Percentiles rank a stretch among this genome's conserved stretches.
Conservation (phyloP, 1,140 invertebrate genomes). For the Anadara kagoshimensis region DNA sequence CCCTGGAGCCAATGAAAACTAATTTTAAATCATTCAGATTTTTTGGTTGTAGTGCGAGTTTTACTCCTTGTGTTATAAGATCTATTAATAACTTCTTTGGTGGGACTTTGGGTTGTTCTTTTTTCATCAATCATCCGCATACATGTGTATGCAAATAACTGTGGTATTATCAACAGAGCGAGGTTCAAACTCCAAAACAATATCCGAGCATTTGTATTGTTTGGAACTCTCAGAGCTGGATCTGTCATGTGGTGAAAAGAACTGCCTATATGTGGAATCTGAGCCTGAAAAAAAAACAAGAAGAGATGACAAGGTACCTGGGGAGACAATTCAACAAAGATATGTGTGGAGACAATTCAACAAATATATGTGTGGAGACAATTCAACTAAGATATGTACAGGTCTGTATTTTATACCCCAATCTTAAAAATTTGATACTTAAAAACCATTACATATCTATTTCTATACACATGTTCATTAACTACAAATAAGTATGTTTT, state of each 20-base stretch:
- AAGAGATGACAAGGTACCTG: neutral
- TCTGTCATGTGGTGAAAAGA: neutral
- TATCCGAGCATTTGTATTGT: neutral
- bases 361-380: neutral
- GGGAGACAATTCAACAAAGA: neutral
- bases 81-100: too few relatives aligned
- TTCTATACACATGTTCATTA: too few relatives aligned
- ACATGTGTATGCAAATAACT: slow-evolving; percentile 24
- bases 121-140: neutral
- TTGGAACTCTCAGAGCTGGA: neutral
- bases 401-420: neutral
- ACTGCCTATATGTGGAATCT: slow-evolving; percentile 12
- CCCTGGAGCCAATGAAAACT: too few relatives aligned
- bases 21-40: too few relatives aligned
- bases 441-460: neutral
- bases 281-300: slow-evolving; percentile 3
- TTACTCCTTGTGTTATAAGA: too few relatives aligned
- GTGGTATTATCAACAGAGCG: slow-evolving; percentile 4
- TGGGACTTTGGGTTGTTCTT: neutral
- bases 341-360: neutral
- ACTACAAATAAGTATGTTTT: too few relatives aligned
- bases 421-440: neutral
- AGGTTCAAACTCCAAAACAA: slow-evolving; percentile 20
- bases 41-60: too few relatives aligned
- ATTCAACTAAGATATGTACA: neutral